Evolutionary conservation across 2,113 vertebrate species (phyloP), one percentile per base, ranked within the genome.

Genomic region (Dinomys branickii): DNA sequence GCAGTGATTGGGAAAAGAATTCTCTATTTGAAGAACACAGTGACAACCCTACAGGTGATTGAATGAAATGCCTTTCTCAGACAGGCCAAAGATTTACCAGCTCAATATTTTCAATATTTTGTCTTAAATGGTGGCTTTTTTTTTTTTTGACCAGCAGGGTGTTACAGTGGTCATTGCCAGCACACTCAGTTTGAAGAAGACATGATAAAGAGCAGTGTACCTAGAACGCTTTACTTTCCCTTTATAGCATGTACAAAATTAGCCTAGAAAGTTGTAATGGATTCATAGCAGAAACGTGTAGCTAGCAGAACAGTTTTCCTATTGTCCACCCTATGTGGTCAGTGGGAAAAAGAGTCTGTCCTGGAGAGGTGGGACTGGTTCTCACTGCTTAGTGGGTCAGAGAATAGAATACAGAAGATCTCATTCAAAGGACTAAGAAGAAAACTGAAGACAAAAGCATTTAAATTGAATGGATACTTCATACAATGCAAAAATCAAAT

Each of bases 351-450:
- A 54, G 16, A 13, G 3, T 92, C n/a, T 71, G 19, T 65, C 20
- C 35, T 85, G 16, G 52, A 50, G 82, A 44, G 44, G 26, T 47
- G 5, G 17, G 5, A 52, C 28, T 54, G 2, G 22, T 7, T 71
- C 22, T 13, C 26, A 65, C 22, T 86, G 44, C 30, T 77, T 56
- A 20, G 30, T 85, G 2, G 8, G 30, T 47, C 47, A 65, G 20
- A 88, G 85, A 91, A 69, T 13, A 4, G 38, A 92, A 75, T 35
- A 54, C 2, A 10, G 8, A 90, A 14, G 2, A 52, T 56, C 61
- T 96, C 10, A 65, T 41, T 94, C 30, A 85, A 44, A 75, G 9
- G 38, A 77, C 71, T 41, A 17, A 91, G 96, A 96, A 94, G 38
- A 65, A 94, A 71, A 14, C 0, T 75, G 14, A 67, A 73, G 30